Conservation (phyloP, 2,113 vertebrate genomes). For the Pangasianodon gigas region DNA sequence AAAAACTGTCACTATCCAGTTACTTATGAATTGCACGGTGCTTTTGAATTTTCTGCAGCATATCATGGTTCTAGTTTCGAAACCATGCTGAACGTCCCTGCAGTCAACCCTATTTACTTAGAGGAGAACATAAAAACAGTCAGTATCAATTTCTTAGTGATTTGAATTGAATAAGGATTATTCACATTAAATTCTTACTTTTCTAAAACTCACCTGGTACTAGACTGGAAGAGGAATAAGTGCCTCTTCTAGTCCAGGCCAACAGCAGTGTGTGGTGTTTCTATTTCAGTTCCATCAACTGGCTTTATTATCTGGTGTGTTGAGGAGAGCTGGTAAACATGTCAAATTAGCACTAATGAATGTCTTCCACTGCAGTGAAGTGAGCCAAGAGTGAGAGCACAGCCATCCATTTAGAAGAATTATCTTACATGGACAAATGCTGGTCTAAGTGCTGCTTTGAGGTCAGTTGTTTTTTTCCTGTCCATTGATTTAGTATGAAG, state of each 20-base stretch:
- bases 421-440: slow-evolving; percentile 8
- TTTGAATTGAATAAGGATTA: not conserved
- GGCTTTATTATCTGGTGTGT: slow-evolving; percentile 42
- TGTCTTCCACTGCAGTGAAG: slow-evolving; percentile 25
- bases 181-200: not conserved
- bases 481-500: not conserved
- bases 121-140: not conserved
- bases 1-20: not conserved
- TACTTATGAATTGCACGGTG: not conserved
- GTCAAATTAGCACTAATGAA: slow-evolving; percentile 56
- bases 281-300: slow-evolving; percentile 41
- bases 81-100: not conserved
- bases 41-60: not conserved
- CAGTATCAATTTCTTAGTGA: not conserved
- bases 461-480: not conserved
- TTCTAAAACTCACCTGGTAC: not conserved
- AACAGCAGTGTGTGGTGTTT: slow-evolving; percentile 24
- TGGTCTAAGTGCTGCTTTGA: not conserved
- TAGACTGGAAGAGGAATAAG: not conserved
- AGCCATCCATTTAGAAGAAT: not conserved
- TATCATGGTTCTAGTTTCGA: not conserved
- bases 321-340: slow-evolving; percentile 50
- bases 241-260: not conserved
- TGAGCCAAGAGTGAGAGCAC: slow-evolving; percentile 42
- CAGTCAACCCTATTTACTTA: not conserved